phyloP scores from a whole-genome alignment of 2,113 vertebrate species.

The Orcinus orca region DNA sequence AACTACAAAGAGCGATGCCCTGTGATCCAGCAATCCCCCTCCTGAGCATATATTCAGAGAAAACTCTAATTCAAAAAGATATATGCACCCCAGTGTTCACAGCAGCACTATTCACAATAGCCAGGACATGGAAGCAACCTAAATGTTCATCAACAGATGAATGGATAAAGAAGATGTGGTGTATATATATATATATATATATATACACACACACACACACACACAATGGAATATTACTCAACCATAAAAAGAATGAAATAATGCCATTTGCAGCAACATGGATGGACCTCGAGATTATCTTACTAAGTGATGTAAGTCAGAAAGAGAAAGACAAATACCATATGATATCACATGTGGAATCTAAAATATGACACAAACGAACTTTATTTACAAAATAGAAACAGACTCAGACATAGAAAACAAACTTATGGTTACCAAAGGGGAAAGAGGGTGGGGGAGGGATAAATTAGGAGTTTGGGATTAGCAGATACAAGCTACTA shows the following conservation, averaged over 20 bases:
- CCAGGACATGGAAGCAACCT: neutral
- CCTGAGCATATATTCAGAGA: neutral
- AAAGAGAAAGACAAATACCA: neutral
- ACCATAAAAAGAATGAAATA: too few relatives aligned
- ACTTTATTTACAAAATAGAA: neutral
- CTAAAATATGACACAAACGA: neutral
- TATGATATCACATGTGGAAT: neutral
- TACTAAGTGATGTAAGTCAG: neutral
- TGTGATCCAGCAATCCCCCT: neutral
- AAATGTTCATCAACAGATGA: neutral
- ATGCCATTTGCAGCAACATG: neutral
- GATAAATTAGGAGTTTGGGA: neutral
- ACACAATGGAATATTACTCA: neutral
- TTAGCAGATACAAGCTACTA: neutral
- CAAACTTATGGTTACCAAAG: neutral
- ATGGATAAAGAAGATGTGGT: neutral
- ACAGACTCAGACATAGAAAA: neutral
- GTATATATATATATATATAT: fast-evolving
- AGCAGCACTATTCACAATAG: neutral
- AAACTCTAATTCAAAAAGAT: neutral
- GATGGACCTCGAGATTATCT: fast-evolving
- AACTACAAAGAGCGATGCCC: too few relatives aligned
- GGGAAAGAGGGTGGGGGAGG: neutral
- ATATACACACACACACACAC: too few relatives aligned
- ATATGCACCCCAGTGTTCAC: too few relatives aligned